Evolutionary conservation across 2,797 vertebrate genomes (phyloP).

Genomic region (Harpagifer antarcticus): DNA sequence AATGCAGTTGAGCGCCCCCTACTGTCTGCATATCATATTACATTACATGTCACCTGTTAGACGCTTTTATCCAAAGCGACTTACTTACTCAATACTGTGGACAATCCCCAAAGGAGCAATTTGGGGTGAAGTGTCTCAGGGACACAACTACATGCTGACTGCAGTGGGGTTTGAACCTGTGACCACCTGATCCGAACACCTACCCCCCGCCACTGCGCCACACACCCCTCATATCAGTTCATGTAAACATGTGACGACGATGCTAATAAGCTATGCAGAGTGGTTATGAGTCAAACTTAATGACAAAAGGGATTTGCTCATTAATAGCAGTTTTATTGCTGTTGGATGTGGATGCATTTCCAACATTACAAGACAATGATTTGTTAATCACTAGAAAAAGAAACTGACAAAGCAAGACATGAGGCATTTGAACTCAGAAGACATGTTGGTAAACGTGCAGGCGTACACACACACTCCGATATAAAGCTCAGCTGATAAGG

Average conservation of each 20-base stretch:
- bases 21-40: conserved; percentile 14
- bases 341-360: conserved; percentile 25
- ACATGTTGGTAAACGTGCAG: background rate
- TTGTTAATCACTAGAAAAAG: conserved; percentile 4
- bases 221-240: too few species aligned
- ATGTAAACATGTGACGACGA: background rate
- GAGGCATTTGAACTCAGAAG: background rate
- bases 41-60: too few species aligned
- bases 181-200: too few species aligned
- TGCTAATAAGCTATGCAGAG: background rate
- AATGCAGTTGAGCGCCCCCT: conserved; percentile 8
- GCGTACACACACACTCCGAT: background rate
- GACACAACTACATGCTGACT: too few species aligned
- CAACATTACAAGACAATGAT: conserved; percentile 6
- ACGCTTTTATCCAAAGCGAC: too few species aligned
- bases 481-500: background rate
- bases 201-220: too few species aligned
- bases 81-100: too few species aligned
- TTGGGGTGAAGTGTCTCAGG: too few species aligned
- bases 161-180: too few species aligned
- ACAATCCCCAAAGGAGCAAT: too few species aligned
- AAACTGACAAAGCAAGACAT: conserved; percentile 6
- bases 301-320: conserved; percentile 13
- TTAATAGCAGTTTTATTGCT: conserved; percentile 37
- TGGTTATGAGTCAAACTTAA: too few species aligned